Conservation (phyloP, 64 coral and sea anemone genomes). For the Dendronephthya gigantea region DNA sequence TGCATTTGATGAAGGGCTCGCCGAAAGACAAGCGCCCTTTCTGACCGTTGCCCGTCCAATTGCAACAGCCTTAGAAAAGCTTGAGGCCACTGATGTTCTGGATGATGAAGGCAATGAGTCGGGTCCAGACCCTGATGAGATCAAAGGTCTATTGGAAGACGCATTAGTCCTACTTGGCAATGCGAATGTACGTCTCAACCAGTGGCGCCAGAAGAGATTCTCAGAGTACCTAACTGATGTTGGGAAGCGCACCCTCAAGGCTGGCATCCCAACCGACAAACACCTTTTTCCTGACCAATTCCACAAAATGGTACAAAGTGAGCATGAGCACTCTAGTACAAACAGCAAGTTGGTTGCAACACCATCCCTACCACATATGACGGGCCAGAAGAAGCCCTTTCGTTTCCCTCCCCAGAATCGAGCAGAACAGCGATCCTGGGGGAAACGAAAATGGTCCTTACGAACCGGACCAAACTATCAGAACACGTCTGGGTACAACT, state of each 20-base stretch:
- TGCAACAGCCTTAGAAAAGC: neutral
- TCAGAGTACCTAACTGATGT: neutral
- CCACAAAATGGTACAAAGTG: conserved; percentile 17
- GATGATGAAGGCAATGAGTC: neutral
- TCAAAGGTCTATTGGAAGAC: neutral
- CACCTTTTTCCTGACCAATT: conserved; percentile 43
- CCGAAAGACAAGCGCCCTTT: neutral
- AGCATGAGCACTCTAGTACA: conserved; percentile 36
- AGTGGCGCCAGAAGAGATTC: neutral
- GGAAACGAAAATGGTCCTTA: neutral
- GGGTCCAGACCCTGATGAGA: neutral
- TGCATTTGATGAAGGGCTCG: conserved; percentile 6
- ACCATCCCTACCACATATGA: neutral
- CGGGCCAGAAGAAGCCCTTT: neutral
- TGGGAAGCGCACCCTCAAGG: neutral
- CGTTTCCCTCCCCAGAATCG: neutral
- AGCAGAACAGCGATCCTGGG: neutral
- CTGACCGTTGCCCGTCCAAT: neutral
- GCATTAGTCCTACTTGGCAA: neutral
- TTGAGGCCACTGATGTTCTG: neutral
- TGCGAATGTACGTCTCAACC: neutral
- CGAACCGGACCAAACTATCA: too few species aligned
- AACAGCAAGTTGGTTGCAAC: neutral
- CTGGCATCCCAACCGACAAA: neutral
- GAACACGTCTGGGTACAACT: too few species aligned